Evolutionary conservation across 1,140 invertebrate species (phyloP).

Genomic region (Zelostemma sp.): DNA sequence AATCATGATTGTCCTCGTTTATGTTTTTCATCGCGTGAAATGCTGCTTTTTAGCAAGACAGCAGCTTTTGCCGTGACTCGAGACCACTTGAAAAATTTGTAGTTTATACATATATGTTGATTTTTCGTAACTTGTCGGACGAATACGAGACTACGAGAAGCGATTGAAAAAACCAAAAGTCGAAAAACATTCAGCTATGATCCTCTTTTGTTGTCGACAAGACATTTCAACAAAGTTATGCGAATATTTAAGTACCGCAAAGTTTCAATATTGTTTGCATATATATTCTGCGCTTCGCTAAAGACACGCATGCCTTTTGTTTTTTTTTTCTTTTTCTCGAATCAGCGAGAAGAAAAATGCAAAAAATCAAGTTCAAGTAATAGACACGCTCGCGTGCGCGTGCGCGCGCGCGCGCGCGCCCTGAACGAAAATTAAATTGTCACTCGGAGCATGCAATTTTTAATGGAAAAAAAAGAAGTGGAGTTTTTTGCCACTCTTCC

Average conservation of each 20-base stretch:
- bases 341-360: no score
- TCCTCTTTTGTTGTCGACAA: no score
- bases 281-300: constrained; percentile 43
- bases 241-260: constrained; percentile 12
- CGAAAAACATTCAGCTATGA: no score
- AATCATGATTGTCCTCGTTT: not conserved
- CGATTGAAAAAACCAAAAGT: no score
- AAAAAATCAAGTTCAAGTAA: no score
- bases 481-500: constrained; percentile 12
- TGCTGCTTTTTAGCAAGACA: constrained; percentile 19
- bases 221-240: constrained; percentile 13
- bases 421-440: not conserved
- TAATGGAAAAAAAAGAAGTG: no score
- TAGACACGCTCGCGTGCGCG: no score
- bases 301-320: constrained; percentile 36
- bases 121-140: not conserved
- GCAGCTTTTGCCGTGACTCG: constrained; percentile 64
- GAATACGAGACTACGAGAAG: constrained; percentile 2
- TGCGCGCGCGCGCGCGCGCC: no score
- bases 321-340: constrained; percentile 12
- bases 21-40: not conserved
- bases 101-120: not conserved
- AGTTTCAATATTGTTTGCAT: constrained; percentile 27
- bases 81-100: constrained; percentile 52
- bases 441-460: constrained; percentile 31